phyloP scores from a whole-genome alignment of 2,888 invertebrate genomes.

The Smittia sp. region DNA sequence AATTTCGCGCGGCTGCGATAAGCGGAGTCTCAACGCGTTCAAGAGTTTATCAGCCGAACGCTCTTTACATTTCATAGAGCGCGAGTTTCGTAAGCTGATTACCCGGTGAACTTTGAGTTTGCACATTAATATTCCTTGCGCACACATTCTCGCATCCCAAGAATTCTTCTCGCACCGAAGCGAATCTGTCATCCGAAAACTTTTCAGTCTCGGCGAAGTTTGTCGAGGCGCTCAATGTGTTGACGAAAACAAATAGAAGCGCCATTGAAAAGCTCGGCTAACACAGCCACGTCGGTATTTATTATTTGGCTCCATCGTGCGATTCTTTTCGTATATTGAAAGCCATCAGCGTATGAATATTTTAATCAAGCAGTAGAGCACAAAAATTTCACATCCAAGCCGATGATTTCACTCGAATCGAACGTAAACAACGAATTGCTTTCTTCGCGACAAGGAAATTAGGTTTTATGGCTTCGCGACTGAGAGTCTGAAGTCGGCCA shows the following conservation, averaged over 20 bases:
- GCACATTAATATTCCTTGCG: neutral
- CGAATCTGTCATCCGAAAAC: slow-evolving; percentile 3
- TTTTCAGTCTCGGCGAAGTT: neutral
- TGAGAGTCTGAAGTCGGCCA: neutral
- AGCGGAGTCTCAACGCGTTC: neutral
- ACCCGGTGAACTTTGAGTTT: slow-evolving; percentile 6
- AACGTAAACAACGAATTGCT: slow-evolving; percentile 4
- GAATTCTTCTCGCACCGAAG: neutral
- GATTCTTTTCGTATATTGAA: neutral
- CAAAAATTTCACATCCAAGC: neutral
- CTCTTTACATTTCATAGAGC: neutral
- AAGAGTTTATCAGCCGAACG: neutral
- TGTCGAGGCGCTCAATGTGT: neutral
- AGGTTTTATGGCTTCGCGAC: neutral
- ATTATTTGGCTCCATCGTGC: slow-evolving; percentile 6
- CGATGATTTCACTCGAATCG: slow-evolving; percentile 6
- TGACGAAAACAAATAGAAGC: neutral
- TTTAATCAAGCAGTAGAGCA: neutral
- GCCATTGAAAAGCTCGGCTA: neutral
- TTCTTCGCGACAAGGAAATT: neutral
- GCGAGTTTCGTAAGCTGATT: slow-evolving; percentile 7
- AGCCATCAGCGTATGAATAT: neutral
- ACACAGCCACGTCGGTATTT: neutral
- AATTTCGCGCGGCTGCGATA: neutral
- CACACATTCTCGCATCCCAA: neutral